These are phyloP conservation scores for Pangasius mekongensis DNA, from an alignment of 2,797 vertebrate genomes.

Conservation along the genomic window DNA sequence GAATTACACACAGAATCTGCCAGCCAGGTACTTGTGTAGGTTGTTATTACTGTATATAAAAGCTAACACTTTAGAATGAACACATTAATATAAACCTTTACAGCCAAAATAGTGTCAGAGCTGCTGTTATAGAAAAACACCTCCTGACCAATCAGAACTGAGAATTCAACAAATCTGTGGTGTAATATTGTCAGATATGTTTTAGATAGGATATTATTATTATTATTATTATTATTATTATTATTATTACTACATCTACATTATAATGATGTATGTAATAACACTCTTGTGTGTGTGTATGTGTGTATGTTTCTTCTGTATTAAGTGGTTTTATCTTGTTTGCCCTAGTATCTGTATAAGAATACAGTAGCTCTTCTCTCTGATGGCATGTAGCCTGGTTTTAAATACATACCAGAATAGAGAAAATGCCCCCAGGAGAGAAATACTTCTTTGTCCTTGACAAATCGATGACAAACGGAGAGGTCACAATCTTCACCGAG, in stretches of 20 bases:
- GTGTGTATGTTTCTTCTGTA: not conserved
- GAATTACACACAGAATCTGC: not conserved
- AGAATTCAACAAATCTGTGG: not conserved
- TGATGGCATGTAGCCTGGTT: not conserved
- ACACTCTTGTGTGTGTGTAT: not conserved
- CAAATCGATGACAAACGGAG: slow-evolving; percentile 70
- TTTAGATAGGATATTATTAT: not conserved
- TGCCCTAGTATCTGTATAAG: not conserved
- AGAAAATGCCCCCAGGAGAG: slow-evolving; percentile 68
- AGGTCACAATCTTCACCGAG: slow-evolving; percentile 72
- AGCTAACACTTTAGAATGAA: not conserved
- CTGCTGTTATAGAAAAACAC: not conserved
- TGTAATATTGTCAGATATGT: not conserved
- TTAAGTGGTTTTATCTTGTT: not conserved
- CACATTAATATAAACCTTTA: not conserved
- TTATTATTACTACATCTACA: not conserved
- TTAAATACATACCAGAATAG: slow-evolving; percentile 64
- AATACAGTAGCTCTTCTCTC: not conserved
- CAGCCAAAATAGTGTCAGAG: not conserved
- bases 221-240: not conserved
- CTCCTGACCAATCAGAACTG: not conserved
- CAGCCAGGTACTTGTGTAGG: not conserved
- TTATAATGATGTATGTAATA: no score
- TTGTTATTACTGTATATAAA: not conserved
- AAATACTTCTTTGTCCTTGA: slow-evolving; percentile 74